Evolutionary conservation across 2,797 vertebrate genomes (phyloP).

Genomic region (Megalops cyprinoides): DNA sequence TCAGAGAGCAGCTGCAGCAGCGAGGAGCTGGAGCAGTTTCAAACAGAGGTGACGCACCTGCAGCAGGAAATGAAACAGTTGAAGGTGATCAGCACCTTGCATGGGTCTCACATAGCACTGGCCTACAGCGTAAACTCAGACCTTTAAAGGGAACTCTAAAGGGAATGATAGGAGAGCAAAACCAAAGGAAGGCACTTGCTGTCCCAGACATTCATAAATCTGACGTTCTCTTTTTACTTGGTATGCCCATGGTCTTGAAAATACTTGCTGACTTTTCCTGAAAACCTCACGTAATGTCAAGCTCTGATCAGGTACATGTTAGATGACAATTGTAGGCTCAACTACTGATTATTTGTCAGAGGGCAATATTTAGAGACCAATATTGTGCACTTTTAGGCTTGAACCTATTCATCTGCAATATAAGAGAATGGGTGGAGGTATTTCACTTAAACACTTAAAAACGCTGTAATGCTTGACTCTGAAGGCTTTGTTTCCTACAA

Average conservation of each 20-base stretch:
- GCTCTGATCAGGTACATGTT: no score
- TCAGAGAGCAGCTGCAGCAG: conserved; percentile 77
- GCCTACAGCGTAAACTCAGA: neutral
- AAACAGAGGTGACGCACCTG: conserved; percentile 79
- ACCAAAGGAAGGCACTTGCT: neutral
- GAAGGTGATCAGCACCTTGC: conserved; percentile 69
- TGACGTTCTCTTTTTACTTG: neutral
- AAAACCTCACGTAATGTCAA: no score
- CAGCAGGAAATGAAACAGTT: conserved; percentile 82
- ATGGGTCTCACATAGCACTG: neutral
- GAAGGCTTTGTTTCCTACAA: neutral
- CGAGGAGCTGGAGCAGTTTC: conserved; percentile 84
- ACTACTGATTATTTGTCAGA: neutral
- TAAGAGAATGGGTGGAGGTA: neutral
- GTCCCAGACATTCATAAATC: neutral
- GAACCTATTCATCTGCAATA: neutral
- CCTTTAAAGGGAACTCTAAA: neutral
- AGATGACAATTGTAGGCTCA: neutral
- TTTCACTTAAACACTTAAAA: neutral
- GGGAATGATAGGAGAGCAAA: no score
- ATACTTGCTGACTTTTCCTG: no score
- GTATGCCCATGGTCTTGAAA: neutral
- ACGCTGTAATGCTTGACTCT: neutral
- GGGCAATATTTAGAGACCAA: neutral
- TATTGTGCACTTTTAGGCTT: no score